Evolutionary conservation across 23 tunicate species (phyloP).

Genomic region (Trididemnum miniatum): DNA sequence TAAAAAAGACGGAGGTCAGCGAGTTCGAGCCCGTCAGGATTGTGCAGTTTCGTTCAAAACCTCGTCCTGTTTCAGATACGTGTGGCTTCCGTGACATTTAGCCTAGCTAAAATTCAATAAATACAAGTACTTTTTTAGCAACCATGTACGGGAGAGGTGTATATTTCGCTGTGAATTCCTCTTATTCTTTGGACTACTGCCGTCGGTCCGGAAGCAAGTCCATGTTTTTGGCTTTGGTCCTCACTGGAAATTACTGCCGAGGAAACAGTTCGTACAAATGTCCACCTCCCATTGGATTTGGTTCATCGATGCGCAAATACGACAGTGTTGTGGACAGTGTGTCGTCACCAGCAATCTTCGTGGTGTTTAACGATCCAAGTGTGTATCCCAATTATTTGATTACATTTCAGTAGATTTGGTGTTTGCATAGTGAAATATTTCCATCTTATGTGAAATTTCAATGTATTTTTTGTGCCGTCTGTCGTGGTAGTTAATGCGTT

Average conservation of each 20-base stretch:
- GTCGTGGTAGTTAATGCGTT: too few relatives aligned
- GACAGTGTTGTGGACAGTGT: constrained; percentile 53
- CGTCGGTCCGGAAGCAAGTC: neutral
- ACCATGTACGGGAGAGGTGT: constrained; percentile 49
- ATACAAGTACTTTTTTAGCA: too few relatives aligned
- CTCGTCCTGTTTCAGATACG: too few relatives aligned
- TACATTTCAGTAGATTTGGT: too few relatives aligned
- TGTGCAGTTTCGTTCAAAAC: too few relatives aligned
- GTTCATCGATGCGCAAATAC: neutral
- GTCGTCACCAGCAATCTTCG: constrained; percentile 30
- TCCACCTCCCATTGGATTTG: constrained; percentile 26
- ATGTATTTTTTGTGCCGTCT: too few relatives aligned
- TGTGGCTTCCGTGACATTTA: too few relatives aligned
- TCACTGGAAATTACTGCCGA: constrained; percentile 55
- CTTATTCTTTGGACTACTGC: constrained; percentile 29
- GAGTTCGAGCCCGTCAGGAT: too few relatives aligned
- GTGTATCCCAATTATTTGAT: constrained; percentile 56
- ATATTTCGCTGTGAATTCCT: constrained; percentile 47
- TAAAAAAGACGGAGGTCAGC: too few relatives aligned
- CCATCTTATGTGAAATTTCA: too few relatives aligned
- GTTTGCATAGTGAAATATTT: too few relatives aligned
- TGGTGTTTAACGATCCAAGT: constrained; percentile 60
- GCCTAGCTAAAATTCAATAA: too few relatives aligned
- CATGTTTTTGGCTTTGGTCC: constrained; percentile 51
- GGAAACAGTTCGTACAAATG: constrained; percentile 17